Conservation (phyloP, 2,888 invertebrate species). For the Bruchidius siliquastri region DNA sequence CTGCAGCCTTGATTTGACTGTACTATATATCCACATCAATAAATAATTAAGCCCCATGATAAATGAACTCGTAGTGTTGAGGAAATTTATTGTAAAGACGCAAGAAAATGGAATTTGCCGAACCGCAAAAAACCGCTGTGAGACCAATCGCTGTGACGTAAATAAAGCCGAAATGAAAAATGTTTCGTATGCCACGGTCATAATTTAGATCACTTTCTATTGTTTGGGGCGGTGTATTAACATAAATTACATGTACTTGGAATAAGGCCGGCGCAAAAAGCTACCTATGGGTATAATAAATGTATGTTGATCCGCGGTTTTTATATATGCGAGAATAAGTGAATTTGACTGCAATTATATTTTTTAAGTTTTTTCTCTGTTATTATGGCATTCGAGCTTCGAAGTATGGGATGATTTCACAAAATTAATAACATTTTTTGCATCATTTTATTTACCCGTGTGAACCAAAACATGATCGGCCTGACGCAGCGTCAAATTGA, state of each 20-base stretch:
- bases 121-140: neutral
- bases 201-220: neutral
- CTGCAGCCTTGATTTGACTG: neutral
- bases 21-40: neutral
- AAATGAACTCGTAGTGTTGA: neutral
- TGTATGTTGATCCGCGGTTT: neutral
- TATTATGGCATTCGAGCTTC: neutral
- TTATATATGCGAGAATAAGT: neutral
- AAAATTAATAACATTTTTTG: neutral
- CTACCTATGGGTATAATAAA: neutral
- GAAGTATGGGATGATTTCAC: neutral
- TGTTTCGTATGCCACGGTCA: neutral
- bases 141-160: neutral
- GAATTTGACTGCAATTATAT: neutral
- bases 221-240: neutral
- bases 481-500: no score
- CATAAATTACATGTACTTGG: neutral
- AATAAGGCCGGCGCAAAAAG: neutral
- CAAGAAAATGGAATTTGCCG: neutral
- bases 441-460: neutral
- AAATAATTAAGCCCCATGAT: neutral
- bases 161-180: neutral
- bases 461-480: neutral
- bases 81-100: neutral
- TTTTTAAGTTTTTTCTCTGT: neutral